Evolutionary conservation across 2,888 invertebrate species (phyloP), one percentile per base, ranked within the genome.

Genomic region (Beris morrisii): DNA sequence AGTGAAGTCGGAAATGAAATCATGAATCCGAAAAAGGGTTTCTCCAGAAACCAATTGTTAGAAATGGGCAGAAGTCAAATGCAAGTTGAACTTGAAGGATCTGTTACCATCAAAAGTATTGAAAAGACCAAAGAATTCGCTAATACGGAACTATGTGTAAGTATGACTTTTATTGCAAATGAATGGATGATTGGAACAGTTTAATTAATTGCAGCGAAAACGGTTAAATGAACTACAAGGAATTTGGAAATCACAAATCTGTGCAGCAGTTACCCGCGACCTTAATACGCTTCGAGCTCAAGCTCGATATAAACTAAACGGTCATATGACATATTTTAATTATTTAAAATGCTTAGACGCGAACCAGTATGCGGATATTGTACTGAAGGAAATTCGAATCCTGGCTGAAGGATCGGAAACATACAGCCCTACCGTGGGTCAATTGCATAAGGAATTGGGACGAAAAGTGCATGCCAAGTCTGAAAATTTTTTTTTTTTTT

Each of bases 321-420:
- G 81, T 15, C 84, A 84, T 57, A 83, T 88, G 73, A 85, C 84
- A 15, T 80, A 90, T n/a, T 86, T 87, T 74, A 92, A 93, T 0
- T 93, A 89, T 76, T 81, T 93, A 6, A 85, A 84, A 71, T 84
- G 87, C 1, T 78, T 93, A 65, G 82, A 85, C 71, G 83, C 83
- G 58, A 78, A 82, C 4, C 82, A 86, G 70, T 85, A 87, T 73
- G 83, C 89, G 3, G 83, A 87, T 56, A 83, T 89, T 58, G 84
- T 91, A 52, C 81, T 91, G 73, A 82, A 85, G 65, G 92, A 93
- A 78, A 84, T 92, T 6, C 85, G 84, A 72, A 87, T 84, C 72
- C 75, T 93, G 11, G 88, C 89, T 0, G 87, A 88, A 73, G 90
- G 91, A 5, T 93, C 92, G 0, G 92, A 92, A 76, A 87, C 88